A percentile compares a stretch with the other conserved stretches of the same genome.
Conservation (phyloP, 2,113 vertebrate species). For the Parus major region DNA sequence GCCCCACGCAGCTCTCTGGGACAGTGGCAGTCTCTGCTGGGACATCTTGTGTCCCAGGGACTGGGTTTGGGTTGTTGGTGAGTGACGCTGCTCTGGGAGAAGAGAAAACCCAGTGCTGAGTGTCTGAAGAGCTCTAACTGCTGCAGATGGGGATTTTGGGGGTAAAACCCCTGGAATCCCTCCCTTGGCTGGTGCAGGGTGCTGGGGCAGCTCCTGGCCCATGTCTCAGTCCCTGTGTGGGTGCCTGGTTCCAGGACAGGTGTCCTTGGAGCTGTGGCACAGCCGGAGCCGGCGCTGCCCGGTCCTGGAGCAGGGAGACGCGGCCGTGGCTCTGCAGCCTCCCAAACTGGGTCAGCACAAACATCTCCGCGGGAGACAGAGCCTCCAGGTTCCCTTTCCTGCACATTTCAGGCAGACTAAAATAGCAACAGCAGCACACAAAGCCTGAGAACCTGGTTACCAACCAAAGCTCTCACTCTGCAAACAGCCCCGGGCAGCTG, state of each 20-base stretch:
- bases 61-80: not conserved
- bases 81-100: not conserved
- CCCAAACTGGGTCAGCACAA: constrained; percentile 45
- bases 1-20: not conserved
- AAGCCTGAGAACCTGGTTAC: constrained; percentile 33
- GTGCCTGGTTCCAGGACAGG: not conserved
- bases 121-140: not conserved
- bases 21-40: not conserved
- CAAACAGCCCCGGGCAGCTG: not conserved
- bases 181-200: not conserved
- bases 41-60: fast-evolving
- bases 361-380: constrained; percentile 28
- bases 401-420: not conserved
- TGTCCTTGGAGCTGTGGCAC: fast-evolving
- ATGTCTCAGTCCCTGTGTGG: fast-evolving
- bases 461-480: not conserved
- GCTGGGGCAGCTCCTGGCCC: not conserved
- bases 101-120: not conserved
- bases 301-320: not conserved
- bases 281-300: not conserved
- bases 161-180: fast-evolving
- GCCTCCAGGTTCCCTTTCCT: constrained; percentile 23
- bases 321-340: not conserved
- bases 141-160: fast-evolving
- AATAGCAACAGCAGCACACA: constrained; percentile 25